Percentiles rank a stretch among this genome's conserved stretches.
phyloP scores from a whole-genome alignment of 2,888 invertebrate genomes.

The Acronicta psi region DNA sequence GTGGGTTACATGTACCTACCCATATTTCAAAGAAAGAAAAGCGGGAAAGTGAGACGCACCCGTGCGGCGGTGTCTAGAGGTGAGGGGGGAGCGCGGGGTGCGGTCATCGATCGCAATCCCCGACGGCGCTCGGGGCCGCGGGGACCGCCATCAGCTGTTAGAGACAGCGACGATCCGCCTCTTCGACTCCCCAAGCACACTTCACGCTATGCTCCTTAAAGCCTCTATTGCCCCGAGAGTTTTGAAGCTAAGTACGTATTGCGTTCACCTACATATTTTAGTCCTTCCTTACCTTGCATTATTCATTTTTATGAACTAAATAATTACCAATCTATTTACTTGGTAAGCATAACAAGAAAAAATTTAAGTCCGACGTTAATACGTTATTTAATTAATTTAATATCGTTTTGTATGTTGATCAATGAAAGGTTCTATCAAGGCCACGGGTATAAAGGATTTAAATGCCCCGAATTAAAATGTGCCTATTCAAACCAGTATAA shows the following conservation, averaged over 20 bases:
- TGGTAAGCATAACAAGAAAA: no score
- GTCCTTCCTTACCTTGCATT: constrained; percentile 13
- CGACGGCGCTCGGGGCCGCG: constrained; percentile 71
- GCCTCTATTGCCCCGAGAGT: constrained; percentile 45
- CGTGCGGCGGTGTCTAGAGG: constrained; percentile 70
- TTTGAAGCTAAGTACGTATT: constrained; percentile 38
- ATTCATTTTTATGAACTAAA: not conserved
- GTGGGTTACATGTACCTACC: constrained; percentile 44
- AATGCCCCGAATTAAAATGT: constrained; percentile 9
- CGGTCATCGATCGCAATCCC: constrained; percentile 82
- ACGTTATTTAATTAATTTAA: no score
- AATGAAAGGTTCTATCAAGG: no score
- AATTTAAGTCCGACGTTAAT: not conserved
- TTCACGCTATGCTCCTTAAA: constrained; percentile 50
- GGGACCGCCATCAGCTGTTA: constrained; percentile 84
- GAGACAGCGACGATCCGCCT: constrained; percentile 66
- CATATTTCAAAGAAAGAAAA: constrained; percentile 79
- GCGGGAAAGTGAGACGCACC: constrained; percentile 80
- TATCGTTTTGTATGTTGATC: no score
- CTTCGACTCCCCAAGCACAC: constrained; percentile 52
- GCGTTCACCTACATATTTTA: constrained; percentile 25
- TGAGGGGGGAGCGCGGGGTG: constrained; percentile 76
- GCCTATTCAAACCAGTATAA: constrained; percentile 43
- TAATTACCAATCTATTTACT: no score
- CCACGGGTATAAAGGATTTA: not conserved